These are phyloP conservation scores for Mastigias papua DNA, from an alignment of 30 jellyfish, hydroid and myxozoan species.

Conservation along the genomic window DNA sequence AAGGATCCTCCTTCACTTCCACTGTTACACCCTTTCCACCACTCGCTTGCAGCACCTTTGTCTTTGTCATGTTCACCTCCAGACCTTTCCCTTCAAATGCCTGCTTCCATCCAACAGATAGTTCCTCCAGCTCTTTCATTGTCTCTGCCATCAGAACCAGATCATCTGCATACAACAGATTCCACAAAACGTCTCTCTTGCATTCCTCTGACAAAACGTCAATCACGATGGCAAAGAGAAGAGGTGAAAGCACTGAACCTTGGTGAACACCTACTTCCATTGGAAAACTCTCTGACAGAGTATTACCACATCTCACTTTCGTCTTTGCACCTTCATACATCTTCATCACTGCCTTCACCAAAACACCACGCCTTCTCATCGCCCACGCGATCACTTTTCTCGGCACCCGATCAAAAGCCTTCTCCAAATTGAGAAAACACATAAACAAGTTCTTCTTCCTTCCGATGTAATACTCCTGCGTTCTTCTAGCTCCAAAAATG, in stretches of 20 bases:
- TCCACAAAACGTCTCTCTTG: constrained; percentile 7
- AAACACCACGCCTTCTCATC: neutral
- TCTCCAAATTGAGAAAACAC: constrained; percentile 25
- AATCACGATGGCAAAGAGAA: constrained; percentile 15
- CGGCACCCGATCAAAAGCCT: constrained; percentile 40
- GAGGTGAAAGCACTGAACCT: constrained; percentile 31
- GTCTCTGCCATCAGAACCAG: constrained; percentile 22
- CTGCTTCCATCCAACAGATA: neutral
- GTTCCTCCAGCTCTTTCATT: constrained; percentile 29
- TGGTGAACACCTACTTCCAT: constrained; percentile 44
- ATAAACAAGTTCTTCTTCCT: constrained; percentile 7
- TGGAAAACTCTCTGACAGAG: constrained; percentile 9
- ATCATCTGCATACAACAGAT: constrained; percentile 17
- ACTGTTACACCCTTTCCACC: constrained; percentile 9
- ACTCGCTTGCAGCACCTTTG: constrained; percentile 2
- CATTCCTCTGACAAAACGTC: constrained; percentile 11
- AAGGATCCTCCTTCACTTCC: constrained; percentile 25
- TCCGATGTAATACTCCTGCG: neutral
- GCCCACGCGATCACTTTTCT: constrained; percentile 17
- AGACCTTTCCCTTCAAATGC: constrained; percentile 25
- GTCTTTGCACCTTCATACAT: constrained; percentile 32
- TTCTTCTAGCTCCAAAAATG: neutral
- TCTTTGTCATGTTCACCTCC: constrained; percentile 8
- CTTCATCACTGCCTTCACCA: constrained; percentile 6
- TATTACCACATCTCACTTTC: constrained; percentile 13